A percentile compares a stretch with the other conserved stretches of the same genome.
Evolutionary conservation across 2,797 vertebrate genomes (phyloP).

Genomic region (Masticophis lateralis): DNA sequence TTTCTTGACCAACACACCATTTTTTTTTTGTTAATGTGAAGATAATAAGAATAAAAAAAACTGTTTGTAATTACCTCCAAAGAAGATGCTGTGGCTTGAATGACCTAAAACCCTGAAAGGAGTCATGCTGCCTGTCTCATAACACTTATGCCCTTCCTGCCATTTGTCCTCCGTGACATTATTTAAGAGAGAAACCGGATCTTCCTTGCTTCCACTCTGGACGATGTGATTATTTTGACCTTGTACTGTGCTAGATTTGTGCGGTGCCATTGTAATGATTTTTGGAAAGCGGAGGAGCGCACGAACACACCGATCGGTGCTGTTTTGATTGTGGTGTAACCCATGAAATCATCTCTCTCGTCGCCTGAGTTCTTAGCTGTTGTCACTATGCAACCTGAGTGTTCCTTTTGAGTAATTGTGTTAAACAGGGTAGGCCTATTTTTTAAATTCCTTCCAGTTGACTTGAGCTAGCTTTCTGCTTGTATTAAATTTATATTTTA

Average conservation of each 20-base stretch:
- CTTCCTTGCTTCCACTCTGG: background rate
- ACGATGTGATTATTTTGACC: background rate
- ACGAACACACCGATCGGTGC: background rate
- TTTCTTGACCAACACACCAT: background rate
- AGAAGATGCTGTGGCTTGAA: background rate
- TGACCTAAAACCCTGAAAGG: background rate
- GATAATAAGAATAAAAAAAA: background rate
- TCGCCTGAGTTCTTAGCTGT: constrained; percentile 30
- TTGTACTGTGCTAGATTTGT: background rate
- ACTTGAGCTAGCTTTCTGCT: constrained; percentile 35
- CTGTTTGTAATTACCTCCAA: background rate
- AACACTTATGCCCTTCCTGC: background rate
- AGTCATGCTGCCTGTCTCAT: background rate
- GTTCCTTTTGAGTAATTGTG: constrained; percentile 46
- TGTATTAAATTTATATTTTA: background rate
- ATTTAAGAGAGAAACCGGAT: background rate
- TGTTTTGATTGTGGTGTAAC: background rate
- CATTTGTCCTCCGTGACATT: background rate
- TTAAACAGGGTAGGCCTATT: constrained; percentile 38
- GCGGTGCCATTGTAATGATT: background rate
- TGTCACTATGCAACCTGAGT: constrained; percentile 43
- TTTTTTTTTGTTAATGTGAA: background rate
- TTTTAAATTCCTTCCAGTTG: constrained; percentile 24
- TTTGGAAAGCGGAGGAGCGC: background rate
- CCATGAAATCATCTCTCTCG: background rate